These are phyloP conservation scores for Melanocharis versteri DNA, from an alignment of 2,113 vertebrate genomes.

Conservation along the genomic window DNA sequence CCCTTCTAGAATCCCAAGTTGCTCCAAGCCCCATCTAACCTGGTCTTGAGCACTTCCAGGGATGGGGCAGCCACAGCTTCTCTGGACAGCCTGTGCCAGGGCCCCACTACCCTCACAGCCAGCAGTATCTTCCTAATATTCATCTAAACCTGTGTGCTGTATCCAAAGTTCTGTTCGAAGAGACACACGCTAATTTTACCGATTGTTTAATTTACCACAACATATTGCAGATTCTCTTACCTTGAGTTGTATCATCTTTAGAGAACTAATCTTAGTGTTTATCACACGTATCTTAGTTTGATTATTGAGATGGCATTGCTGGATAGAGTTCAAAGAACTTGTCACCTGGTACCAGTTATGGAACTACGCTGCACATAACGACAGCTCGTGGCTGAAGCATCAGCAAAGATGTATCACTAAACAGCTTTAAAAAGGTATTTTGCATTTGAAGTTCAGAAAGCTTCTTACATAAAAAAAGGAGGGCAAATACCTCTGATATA, in stretches of 20 bases:
- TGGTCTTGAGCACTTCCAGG: background rate
- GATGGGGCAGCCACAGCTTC: background rate
- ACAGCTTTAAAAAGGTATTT: background rate
- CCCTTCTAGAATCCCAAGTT: accelerated
- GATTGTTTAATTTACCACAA: background rate
- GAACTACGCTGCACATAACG: background rate
- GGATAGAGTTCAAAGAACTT: background rate
- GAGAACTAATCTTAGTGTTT: background rate
- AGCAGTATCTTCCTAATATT: background rate
- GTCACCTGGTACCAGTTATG: no score
- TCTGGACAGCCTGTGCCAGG: background rate
- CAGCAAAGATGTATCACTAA: background rate
- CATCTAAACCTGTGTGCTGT: background rate
- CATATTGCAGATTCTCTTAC: accelerated
- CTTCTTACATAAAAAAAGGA: background rate
- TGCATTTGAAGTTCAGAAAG: background rate
- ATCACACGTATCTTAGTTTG: background rate
- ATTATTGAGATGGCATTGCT: background rate
- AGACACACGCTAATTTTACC: background rate
- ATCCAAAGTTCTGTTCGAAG: background rate
- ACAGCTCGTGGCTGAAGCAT: background rate
- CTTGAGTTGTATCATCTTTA: background rate
- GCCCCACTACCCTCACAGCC: accelerated
- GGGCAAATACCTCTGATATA: background rate
- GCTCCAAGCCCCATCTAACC: accelerated